Conservation (phyloP, 2,888 invertebrate species). For the Eucera pruinosa region DNA sequence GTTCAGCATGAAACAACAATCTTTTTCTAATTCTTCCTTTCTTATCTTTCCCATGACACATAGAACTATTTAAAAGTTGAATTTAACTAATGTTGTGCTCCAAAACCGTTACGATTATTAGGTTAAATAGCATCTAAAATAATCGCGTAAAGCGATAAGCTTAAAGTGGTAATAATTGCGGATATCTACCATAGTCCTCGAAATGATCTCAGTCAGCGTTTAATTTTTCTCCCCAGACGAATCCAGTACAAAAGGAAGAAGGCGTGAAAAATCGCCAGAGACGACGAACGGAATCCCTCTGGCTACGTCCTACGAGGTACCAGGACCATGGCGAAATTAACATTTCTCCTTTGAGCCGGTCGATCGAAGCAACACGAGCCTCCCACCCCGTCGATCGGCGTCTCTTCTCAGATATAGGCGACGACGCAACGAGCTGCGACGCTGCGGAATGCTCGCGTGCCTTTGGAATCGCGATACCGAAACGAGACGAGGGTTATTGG, state of each 20-base stretch:
- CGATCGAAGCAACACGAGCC: slow-evolving; percentile 63
- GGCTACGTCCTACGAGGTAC: slow-evolving; percentile 5
- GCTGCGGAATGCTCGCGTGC: slow-evolving; percentile 54
- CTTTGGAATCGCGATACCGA: slow-evolving; percentile 70
- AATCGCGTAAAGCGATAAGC: too few species aligned
- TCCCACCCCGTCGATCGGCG: slow-evolving; percentile 51
- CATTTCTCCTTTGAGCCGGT: slow-evolving; percentile 66
- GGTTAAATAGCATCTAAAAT: too few species aligned
- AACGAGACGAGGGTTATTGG: slow-evolving; percentile 69
- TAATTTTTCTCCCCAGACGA: too few species aligned
- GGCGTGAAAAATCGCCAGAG: slow-evolving; percentile 4
- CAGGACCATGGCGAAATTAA: slow-evolving; percentile 59
- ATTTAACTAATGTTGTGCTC: too few species aligned
- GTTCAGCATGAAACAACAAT: too few species aligned
- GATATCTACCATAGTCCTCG: too few species aligned
- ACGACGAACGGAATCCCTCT: neutral
- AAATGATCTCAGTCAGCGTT: too few species aligned
- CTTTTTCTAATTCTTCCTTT: too few species aligned
- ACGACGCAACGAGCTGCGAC: slow-evolving; percentile 38
- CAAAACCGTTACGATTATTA: too few species aligned
- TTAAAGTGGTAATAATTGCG: too few species aligned
- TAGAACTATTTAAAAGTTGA: too few species aligned
- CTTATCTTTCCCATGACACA: too few species aligned
- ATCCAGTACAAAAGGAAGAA: neutral
- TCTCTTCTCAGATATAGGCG: slow-evolving; percentile 18